Base-by-base conservation (phyloP, 2,797 vertebrate species). In the Sebastes jordani region DNA sequence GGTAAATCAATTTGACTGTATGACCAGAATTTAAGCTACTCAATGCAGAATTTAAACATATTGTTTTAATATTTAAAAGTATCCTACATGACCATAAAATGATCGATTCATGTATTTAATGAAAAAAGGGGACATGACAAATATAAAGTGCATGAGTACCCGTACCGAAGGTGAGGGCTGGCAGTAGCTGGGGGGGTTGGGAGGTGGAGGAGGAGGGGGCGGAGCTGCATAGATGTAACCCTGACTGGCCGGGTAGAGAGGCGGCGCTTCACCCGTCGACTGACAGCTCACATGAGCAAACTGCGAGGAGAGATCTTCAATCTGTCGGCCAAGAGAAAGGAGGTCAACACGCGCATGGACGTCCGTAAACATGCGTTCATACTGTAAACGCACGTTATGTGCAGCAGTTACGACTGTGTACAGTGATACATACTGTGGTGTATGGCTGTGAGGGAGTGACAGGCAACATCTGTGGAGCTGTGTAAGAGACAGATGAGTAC, bases 391-490 rank as follows among this genome's bases (percentile, higher is more conserved):
- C 25, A 61, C 18, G 1, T 16, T 20, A n/a, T 20, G 58, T 32
- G 6, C n/a, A 59, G 71, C 62, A 2, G 71, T 11, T 55, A 20
- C 4, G 34, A 14, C 56, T 27, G 54, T 23, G 49, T 5, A 59
- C 56, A 42, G 65, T 0, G 65, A 71, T 86, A 87, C 91, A 87
- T 97, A 98, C 97, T 93, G 96, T 90, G 52, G 97, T 88, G 93
- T 97, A 98, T 82, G 97, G 96, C 87, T 98, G 97, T 23, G 96
- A 93, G 78, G 97, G 94, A 81, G 97, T 93, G 87, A 97, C 91
- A 27, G 97, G 95, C 90, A 98, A 92, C 90, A 98, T 96, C 90
- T 98, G 97, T 87, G 98, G 98, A 87, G 97, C 91, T 86, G 97
- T 91, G 89, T 97, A 98, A 30, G 97, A 96, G 85, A 97, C 96